These are phyloP conservation scores for Dolichomitus sp. DNA, from an alignment of 2,888 invertebrate species.

Conservation along the genomic window DNA sequence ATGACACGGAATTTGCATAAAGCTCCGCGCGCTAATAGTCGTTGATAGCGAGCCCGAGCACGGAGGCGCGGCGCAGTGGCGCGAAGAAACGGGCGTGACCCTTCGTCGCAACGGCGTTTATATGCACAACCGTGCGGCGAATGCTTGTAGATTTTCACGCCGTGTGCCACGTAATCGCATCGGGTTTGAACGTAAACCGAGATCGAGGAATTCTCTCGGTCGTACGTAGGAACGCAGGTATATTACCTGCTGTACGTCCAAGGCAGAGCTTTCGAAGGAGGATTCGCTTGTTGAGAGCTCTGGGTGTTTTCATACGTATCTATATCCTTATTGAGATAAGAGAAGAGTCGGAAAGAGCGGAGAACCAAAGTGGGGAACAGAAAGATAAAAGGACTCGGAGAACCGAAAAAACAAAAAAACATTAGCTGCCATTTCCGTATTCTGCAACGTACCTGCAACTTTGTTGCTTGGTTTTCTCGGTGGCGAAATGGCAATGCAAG, in stretches of 20 bases:
- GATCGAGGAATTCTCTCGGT: constrained; percentile 62
- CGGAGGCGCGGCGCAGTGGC: constrained; percentile 52
- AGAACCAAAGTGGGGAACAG: background rate
- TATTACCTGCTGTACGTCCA: constrained; percentile 9
- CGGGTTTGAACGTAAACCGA: constrained; percentile 66
- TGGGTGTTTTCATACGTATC: constrained; percentile 4
- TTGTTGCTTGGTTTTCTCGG: no score
- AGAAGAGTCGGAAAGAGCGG: background rate
- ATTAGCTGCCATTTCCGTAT: constrained; percentile 12
- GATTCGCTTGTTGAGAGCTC: constrained; percentile 6
- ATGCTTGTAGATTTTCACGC: constrained; percentile 54
- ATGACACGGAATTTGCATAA: constrained; percentile 81
- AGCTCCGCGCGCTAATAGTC: constrained; percentile 81
- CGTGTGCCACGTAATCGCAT: constrained; percentile 57
- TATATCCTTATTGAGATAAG: constrained; percentile 14
- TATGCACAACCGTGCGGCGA: constrained; percentile 45
- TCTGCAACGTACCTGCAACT: background rate
- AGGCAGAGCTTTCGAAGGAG: background rate
- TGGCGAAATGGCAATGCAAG: background rate
- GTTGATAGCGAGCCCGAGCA: constrained; percentile 76
- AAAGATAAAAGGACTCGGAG: constrained; percentile 5
- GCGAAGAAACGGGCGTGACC: constrained; percentile 64
- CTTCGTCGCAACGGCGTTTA: constrained; percentile 46
- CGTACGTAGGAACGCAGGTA: constrained; percentile 29
- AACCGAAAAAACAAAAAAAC: constrained; percentile 9